Percentiles rank a stretch among this genome's conserved stretches.
Conservation (phyloP, 2,113 vertebrate genomes). For the Ia io region DNA sequence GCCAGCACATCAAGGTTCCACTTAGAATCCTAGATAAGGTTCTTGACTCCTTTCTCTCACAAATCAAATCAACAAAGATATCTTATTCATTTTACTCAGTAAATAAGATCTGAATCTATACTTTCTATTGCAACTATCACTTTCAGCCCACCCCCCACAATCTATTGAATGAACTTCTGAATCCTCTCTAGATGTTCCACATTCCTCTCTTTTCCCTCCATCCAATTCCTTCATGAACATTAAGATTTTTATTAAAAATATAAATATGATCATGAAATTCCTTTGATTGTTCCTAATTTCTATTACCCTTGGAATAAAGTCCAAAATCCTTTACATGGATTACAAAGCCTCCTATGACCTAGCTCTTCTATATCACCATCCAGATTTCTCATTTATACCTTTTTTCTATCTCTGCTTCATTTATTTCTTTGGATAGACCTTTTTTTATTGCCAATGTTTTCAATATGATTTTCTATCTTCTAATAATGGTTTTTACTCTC, state of each 20-base stretch:
- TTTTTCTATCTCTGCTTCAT: not conserved
- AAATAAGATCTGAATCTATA: not conserved
- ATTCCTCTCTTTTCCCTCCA: not conserved
- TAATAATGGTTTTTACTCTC: not conserved
- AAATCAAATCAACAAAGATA: not conserved
- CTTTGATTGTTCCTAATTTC: not conserved
- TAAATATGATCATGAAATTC: not conserved
- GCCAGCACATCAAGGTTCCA: not conserved
- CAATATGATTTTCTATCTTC: not conserved
- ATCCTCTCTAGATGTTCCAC: not conserved
- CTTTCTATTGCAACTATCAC: not conserved
- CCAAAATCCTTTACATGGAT: not conserved
- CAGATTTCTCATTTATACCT: not conserved
- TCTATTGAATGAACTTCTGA: not conserved
- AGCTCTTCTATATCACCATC: not conserved
- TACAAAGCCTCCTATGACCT: not conserved
- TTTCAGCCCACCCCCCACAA: not conserved
- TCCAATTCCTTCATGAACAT: not conserved
- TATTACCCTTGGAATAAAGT: not conserved
- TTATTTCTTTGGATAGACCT: not conserved
- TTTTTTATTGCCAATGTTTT: not conserved
- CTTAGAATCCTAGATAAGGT: not conserved
- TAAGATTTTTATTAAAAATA: not conserved
- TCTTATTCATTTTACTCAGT: not conserved
- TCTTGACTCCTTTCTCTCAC: not conserved